Conservation (phyloP, 1,140 invertebrate species). For the Drosophila virilis region DNA sequence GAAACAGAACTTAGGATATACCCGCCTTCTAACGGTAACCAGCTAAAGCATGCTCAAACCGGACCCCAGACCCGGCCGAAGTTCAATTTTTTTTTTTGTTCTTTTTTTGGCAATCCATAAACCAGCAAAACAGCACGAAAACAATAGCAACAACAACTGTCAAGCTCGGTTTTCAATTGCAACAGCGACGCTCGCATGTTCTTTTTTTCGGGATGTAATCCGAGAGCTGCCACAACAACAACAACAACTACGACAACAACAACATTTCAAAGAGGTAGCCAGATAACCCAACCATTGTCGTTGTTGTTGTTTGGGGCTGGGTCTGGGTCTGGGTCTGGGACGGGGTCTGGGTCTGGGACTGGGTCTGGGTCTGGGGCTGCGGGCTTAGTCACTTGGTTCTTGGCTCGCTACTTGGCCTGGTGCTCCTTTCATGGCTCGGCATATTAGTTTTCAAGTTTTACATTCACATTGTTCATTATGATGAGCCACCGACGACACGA, state of each 20-base stretch:
- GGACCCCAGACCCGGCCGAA: constrained; percentile 43
- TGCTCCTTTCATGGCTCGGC: constrained; percentile 47
- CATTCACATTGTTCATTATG: constrained; percentile 63
- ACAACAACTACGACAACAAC: constrained; percentile 26
- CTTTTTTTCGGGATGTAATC: constrained; percentile 66
- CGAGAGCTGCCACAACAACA: constrained; percentile 53
- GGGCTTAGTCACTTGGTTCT: constrained; percentile 70
- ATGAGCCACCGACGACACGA: constrained; percentile 50
- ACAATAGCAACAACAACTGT: constrained; percentile 52
- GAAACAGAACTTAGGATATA: constrained; percentile 24
- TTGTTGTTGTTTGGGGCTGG: constrained; percentile 24
- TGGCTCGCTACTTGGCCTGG: constrained; percentile 34
- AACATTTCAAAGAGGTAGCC: constrained; percentile 49
- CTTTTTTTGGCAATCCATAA: constrained; percentile 67
- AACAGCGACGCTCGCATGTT: constrained; percentile 41
- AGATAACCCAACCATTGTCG: constrained; percentile 31
- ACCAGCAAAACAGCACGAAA: constrained; percentile 39
- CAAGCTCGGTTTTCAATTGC: constrained; percentile 80
- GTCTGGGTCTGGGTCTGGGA: background rate
- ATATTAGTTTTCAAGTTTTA: constrained; percentile 73
- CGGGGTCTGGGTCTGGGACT: background rate
- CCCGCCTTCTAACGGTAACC: constrained; percentile 75
- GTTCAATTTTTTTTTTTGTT: constrained; percentile 67
- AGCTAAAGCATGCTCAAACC: constrained; percentile 62
- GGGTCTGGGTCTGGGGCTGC: constrained; percentile 37